phyloP scores from a whole-genome alignment of 2,113 vertebrate genomes.

The Anseranas semipalmata region DNA sequence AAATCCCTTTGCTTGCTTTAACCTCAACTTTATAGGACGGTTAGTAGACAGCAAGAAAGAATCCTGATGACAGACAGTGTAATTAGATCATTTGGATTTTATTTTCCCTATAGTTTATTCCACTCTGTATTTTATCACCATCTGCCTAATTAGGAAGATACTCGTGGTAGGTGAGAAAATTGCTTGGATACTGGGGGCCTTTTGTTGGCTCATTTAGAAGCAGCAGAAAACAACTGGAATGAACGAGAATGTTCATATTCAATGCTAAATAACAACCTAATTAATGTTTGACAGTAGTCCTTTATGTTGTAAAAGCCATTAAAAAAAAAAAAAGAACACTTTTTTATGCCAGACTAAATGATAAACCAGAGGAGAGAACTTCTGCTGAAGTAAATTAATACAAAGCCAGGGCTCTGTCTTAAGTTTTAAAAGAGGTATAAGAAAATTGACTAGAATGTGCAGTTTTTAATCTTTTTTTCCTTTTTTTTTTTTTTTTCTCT shows the following conservation, averaged over 20 bases:
- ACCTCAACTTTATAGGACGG: background rate
- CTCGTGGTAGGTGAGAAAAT: background rate
- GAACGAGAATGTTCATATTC: background rate
- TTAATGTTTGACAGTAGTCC: background rate
- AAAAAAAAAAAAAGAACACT: background rate
- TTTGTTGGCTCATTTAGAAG: background rate
- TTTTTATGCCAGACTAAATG: background rate
- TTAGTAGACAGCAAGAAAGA: background rate
- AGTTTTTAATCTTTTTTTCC: background rate
- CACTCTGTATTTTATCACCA: background rate
- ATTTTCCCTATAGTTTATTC: background rate
- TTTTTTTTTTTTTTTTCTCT: background rate
- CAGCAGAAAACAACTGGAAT: background rate
- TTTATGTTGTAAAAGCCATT: background rate
- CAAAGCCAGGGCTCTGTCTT: background rate
- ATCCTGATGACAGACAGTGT: background rate
- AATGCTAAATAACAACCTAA: background rate
- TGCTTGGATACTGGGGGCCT: background rate
- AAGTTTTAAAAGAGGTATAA: background rate
- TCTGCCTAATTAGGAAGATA: background rate
- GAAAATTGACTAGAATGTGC: background rate
- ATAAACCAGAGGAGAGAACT: background rate
- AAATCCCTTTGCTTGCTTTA: background rate
- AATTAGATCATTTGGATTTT: background rate
- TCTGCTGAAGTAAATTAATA: background rate